A percentile compares a stretch with the other conserved stretches of the same genome.
phyloP scores from a whole-genome alignment of 2,113 vertebrate species.

The human (Homo sapiens) region DNA sequence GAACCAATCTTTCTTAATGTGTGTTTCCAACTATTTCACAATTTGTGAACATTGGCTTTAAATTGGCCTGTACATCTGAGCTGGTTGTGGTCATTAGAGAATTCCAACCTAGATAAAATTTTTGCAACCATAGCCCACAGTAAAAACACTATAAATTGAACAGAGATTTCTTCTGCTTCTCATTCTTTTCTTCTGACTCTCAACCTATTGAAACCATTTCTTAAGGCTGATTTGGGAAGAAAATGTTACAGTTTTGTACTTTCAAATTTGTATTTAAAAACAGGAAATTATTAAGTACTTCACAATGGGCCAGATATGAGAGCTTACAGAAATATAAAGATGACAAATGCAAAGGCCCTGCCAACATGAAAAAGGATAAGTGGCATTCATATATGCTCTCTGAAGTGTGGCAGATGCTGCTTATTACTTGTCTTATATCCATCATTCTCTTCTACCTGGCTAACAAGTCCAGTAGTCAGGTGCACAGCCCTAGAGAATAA shows the following conservation, averaged over 20 bases:
- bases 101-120: conserved; percentile 34
- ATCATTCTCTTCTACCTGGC: too few relatives aligned
- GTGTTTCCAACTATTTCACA: conserved; percentile 43
- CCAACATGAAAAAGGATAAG: background rate
- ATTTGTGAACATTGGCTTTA: conserved; percentile 29
- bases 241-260: background rate
- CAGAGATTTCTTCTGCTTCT: background rate
- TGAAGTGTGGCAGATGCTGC: too few relatives aligned
- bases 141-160: conserved; percentile 4
- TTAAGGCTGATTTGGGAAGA: background rate
- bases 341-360: background rate
- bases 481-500: background rate
- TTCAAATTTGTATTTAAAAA: background rate
- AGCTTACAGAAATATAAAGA: background rate
- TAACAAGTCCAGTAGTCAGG: background rate
- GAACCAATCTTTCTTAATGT: conserved; percentile 42
- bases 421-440: background rate
- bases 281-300: background rate
- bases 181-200: background rate
- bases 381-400: background rate
- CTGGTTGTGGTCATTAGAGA: background rate
- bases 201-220: background rate
- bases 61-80: background rate
- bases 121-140: background rate
- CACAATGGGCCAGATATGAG: background rate